Evolutionary conservation across 1,140 invertebrate species (phyloP).

Genomic region (Cotesia vestalis): DNA sequence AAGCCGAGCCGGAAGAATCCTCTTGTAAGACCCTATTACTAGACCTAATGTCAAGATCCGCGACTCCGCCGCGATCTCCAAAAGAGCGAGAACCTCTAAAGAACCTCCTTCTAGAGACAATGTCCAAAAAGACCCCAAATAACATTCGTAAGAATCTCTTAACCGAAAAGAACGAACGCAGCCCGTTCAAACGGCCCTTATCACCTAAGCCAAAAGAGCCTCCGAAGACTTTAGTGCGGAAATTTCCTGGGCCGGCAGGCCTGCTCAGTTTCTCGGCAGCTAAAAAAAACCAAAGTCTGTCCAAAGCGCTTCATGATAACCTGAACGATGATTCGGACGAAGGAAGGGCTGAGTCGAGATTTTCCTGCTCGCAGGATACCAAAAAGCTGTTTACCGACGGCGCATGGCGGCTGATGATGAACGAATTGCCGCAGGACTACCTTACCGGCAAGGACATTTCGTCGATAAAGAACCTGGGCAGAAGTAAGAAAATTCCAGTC

Average conservation of each 20-base stretch:
- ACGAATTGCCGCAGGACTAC: conserved; percentile 55
- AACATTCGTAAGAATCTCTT: no score
- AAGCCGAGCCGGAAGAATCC: not conserved
- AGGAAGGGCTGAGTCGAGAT: conserved; percentile 8
- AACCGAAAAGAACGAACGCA: not conserved
- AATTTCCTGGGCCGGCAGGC: conserved; percentile 64
- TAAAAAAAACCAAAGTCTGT: no score
- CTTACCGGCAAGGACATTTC: conserved; percentile 53
- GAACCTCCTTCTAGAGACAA: not conserved
- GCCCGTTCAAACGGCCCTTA: conserved; percentile 24
- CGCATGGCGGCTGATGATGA: conserved; percentile 57
- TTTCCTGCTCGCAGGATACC: conserved; percentile 58
- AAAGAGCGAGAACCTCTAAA: not conserved
- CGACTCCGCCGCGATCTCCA: not conserved
- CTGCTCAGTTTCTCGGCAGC: conserved; percentile 39
- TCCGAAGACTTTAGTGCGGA: conserved; percentile 47
- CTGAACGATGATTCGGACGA: conserved; percentile 24
- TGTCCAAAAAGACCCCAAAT: not conserved
- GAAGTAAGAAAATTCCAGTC: conserved; percentile 49
- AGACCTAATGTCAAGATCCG: conserved; percentile 25
- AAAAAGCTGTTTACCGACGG: conserved; percentile 55
- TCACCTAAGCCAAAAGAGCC: not conserved
- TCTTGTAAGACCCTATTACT: conserved; percentile 22
- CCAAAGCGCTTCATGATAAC: conserved; percentile 38
- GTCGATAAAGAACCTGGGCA: conserved; percentile 48